These are phyloP conservation scores for Pterocles gutturalis DNA, from an alignment of 2,113 vertebrate genomes.

Conservation along the genomic window DNA sequence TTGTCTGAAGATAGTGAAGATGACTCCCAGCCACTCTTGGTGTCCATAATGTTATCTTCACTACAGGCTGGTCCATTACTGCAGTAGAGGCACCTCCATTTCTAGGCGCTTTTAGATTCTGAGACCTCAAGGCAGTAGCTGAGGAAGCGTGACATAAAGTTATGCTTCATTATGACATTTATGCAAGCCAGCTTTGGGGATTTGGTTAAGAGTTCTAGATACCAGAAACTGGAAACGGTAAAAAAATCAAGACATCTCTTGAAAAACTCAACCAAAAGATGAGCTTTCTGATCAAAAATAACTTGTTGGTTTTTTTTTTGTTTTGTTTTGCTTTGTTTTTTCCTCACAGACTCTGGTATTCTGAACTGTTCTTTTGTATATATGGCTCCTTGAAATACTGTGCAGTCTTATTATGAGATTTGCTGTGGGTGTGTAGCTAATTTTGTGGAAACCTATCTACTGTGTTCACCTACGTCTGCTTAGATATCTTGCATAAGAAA, in stretches of 20 bases:
- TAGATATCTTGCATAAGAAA: background rate
- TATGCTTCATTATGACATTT: background rate
- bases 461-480: background rate
- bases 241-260: background rate
- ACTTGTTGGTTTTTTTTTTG: background rate
- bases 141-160: background rate
- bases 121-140: background rate
- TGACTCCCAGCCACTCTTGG: background rate
- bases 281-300: background rate
- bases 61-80: background rate
- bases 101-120: background rate
- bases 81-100: background rate
- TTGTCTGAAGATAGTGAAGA: background rate
- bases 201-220: background rate
- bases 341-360: background rate
- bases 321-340: too few species aligned
- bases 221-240: background rate
- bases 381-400: background rate
- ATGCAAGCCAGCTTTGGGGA: background rate
- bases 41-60: fast-evolving
- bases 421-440: background rate
- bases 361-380: background rate
- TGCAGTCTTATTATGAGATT: background rate
- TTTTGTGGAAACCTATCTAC: background rate
- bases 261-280: background rate